Base-by-base conservation (phyloP, 2,888 invertebrate genomes). In the Nymphalis polychloros region DNA sequence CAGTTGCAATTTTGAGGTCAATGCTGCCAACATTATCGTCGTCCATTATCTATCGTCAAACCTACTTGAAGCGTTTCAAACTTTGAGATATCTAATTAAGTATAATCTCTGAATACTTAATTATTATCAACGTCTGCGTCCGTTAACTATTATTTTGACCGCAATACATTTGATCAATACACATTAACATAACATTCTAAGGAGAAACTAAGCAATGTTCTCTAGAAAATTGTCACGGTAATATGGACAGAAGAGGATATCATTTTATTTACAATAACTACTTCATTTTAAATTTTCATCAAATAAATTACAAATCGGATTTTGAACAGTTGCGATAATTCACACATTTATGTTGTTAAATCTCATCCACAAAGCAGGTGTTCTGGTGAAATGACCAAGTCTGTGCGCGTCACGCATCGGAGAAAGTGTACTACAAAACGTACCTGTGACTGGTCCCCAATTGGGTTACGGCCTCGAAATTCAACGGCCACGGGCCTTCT, bases 381-480 rank as follows among this genome's bases (percentile, higher is more conserved):
- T 77, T 76, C 75, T 75, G 62, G 88, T 85, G 90, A 90, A 89
- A 89, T 82, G 88, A 81, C 81, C 82, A 81, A 75, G 53, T 31
- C 78, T 80, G 84, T 81, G 81, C 83, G 82, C 88, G 89, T 89
- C 90, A 89, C 87, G 87, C 85, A 87, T 76, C 76, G 89, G 92
- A 87, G 92, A 92, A 92, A 92, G 92, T 92, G 89, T 89, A 91
- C 88, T 85, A 88, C 87, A 86, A 87, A 84, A 79, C 77, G 82
- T 85, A 88, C 87, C 85, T 84, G 85, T 76, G 76, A 86, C 89
- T 89, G 90, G 89, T 87, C 88, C 78, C 82, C 88, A 91, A 86
- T 90, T 92, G 86, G 92, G 91, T 89, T 89, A 81, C 82, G 89
- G 85, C 90, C 90, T 90, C 90, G 88, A 90, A 90, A 86, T 82